phyloP scores from a whole-genome alignment of 2,888 invertebrate species.

The Netelia inedita region DNA sequence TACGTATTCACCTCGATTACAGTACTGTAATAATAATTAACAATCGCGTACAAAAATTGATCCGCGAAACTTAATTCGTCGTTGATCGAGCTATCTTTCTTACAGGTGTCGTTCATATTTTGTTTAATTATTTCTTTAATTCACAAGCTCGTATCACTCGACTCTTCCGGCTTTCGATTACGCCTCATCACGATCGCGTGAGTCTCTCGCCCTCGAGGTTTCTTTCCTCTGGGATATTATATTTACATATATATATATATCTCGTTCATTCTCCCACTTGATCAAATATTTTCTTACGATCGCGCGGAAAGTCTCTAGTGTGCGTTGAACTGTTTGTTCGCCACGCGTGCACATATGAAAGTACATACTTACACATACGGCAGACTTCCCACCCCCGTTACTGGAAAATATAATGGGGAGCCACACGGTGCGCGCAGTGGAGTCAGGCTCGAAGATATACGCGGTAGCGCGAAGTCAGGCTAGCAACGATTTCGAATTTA shows the following conservation, averaged over 20 bases:
- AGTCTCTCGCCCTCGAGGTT: not conserved
- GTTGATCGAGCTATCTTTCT: not conserved
- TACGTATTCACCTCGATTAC: constrained; percentile 1
- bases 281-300: constrained; percentile 76
- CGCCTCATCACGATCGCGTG: not conserved
- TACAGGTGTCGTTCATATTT: not conserved
- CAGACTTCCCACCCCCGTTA: not conserved
- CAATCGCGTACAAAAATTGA: constrained; percentile 3
- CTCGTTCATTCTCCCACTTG: constrained; percentile 71
- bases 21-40: not conserved
- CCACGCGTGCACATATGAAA: not conserved
- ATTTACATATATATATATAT: constrained; percentile 15
- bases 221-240: not conserved
- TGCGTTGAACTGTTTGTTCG: constrained; percentile 4
- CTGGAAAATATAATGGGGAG: constrained; percentile 11
- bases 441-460: not conserved
- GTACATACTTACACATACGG: not conserved
- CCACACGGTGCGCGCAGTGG: not conserved
- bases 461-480: constrained; percentile 7
- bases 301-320: constrained; percentile 13
- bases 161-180: constrained; percentile 1
- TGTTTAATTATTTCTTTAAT: not conserved
- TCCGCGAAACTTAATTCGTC: not conserved
- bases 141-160: not conserved
- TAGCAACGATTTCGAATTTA: constrained; percentile 12